phyloP scores from a whole-genome alignment of 2,888 invertebrate species.

The Spodoptera exigua region DNA sequence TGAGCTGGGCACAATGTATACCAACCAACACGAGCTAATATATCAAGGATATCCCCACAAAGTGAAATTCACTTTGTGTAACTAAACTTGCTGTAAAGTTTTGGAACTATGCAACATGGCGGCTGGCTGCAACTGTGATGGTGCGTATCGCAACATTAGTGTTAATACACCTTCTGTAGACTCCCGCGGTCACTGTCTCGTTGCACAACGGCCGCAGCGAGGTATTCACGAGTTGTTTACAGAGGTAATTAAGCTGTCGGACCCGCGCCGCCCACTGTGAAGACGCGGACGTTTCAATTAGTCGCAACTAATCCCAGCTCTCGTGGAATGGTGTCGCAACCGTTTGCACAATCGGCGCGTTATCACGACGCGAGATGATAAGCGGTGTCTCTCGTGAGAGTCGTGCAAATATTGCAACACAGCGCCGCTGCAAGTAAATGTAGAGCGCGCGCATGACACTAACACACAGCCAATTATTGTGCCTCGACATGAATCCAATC shows the following conservation, averaged over 20 bases:
- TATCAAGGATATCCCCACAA: conserved; percentile 74
- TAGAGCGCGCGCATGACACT: conserved; percentile 58
- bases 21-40: conserved; percentile 70
- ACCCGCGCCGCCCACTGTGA: conserved; percentile 70
- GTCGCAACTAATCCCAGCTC: conserved; percentile 67
- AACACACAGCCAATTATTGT: conserved; percentile 55
- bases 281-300: conserved; percentile 78
- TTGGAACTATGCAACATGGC: conserved; percentile 46
- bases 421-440: conserved; percentile 48
- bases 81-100: conserved; percentile 61
- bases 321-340: conserved; percentile 63
- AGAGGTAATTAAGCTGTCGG: conserved; percentile 75
- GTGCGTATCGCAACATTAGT: conserved; percentile 58
- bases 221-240: conserved; percentile 72
- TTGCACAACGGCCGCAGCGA: conserved; percentile 68
- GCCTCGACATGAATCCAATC: conserved; percentile 44
- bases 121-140: conserved; percentile 44
- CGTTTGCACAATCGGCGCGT: conserved; percentile 64
- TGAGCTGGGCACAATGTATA: conserved; percentile 62
- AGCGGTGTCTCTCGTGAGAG: conserved; percentile 62
- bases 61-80: conserved; percentile 73
- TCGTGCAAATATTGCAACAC: conserved; percentile 69
- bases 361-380: conserved; percentile 66
- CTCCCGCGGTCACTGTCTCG: conserved; percentile 70
- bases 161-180: conserved; percentile 63